A percentile compares a stretch with the other conserved stretches of the same genome.
These are phyloP conservation scores for Mus musculus DNA, from an alignment of 2,113 vertebrate genomes.

Conservation along the genomic window DNA sequence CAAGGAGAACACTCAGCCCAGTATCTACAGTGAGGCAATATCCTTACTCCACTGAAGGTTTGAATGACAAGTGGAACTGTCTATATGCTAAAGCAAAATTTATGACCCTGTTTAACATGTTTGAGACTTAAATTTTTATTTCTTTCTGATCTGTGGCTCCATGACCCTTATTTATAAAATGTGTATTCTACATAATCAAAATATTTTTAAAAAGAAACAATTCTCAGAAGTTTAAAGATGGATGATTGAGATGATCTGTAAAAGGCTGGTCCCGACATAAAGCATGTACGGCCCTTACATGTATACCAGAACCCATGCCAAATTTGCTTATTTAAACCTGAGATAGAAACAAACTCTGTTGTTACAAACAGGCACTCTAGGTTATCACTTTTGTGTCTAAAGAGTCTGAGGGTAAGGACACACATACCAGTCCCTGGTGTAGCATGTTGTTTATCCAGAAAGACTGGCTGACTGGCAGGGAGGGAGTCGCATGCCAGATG, in stretches of 20 bases:
- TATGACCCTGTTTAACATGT: neutral
- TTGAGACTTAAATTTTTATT: neutral
- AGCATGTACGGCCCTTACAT: neutral
- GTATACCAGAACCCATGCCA: neutral
- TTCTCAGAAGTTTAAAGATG: neutral
- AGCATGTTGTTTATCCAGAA: neutral
- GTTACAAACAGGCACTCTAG: neutral
- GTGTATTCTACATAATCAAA: neutral
- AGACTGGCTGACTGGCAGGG: neutral
- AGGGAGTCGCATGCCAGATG: neutral
- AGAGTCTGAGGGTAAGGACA: neutral
- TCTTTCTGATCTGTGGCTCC: neutral
- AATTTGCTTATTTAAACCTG: neutral
- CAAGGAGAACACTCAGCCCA: neutral
- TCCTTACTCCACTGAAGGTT: neutral
- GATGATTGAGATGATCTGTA: neutral
- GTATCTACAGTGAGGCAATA: neutral
- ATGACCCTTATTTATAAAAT: neutral
- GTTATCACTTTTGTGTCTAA: neutral
- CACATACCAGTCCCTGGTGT: neutral
- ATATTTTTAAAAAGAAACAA: neutral
- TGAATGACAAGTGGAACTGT: neutral
- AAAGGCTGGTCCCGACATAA: neutral
- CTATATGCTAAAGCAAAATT: slow-evolving; percentile 29
- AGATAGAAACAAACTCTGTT: neutral